Conservation (phyloP, 2,113 vertebrate species). For the Picathartes gymnocephalus region DNA sequence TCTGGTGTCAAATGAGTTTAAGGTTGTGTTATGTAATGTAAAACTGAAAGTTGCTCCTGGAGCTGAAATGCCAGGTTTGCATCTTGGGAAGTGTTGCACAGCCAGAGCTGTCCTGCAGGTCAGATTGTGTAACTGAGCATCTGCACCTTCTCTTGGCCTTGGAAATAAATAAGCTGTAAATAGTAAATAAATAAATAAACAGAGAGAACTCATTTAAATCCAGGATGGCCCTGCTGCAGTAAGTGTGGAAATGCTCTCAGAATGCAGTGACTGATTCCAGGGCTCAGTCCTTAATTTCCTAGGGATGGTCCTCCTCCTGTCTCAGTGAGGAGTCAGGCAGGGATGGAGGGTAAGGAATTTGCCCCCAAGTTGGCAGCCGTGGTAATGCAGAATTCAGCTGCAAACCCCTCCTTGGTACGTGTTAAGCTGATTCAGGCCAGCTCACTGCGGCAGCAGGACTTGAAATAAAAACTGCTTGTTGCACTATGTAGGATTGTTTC, state of each 20-base stretch:
- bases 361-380: accelerated
- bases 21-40: background rate
- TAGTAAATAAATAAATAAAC: background rate
- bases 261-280: background rate
- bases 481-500: background rate
- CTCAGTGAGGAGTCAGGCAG: background rate
- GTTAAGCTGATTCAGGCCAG: background rate
- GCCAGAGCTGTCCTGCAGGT: background rate
- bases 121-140: background rate
- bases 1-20: background rate
- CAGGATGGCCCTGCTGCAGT: background rate
- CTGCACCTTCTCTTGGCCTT: background rate
- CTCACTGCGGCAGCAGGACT: background rate
- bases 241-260: background rate
- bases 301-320: background rate
- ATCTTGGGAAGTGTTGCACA: background rate
- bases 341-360: background rate
- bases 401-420: accelerated
- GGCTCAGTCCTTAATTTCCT: background rate
- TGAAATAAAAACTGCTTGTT: background rate
- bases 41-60: background rate
- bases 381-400: background rate
- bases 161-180: background rate
- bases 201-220: background rate
- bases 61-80: background rate